phyloP scores from a whole-genome alignment of 2,888 invertebrate species.

The Brachyptera risi region DNA sequence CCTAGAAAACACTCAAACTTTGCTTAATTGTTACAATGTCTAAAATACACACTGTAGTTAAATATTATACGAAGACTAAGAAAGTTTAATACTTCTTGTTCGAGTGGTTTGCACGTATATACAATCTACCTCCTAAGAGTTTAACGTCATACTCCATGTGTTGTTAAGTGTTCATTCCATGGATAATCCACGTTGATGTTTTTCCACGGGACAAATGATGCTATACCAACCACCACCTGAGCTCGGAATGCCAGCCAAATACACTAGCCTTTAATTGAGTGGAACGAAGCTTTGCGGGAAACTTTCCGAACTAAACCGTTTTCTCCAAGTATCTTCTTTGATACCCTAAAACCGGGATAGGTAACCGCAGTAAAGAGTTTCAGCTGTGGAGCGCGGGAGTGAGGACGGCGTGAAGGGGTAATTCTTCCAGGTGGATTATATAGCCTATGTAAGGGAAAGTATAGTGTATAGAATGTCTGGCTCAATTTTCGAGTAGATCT shows the following conservation, averaged over 20 bases:
- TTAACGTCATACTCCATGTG: slow-evolving; percentile 10
- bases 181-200: slow-evolving; percentile 7
- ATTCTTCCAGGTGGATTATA: too few relatives aligned
- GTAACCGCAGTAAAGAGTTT: too few relatives aligned
- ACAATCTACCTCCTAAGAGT: not conserved
- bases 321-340: slow-evolving; percentile 4
- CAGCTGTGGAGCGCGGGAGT: too few relatives aligned
- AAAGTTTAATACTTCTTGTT: slow-evolving; percentile 3
- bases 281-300: slow-evolving; percentile 4
- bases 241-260: not conserved
- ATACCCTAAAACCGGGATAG: not conserved
- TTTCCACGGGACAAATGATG: slow-evolving; percentile 8
- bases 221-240: slow-evolving; percentile 9
- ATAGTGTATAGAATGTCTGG: too few relatives aligned
- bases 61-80: not conserved
- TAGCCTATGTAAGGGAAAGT: too few relatives aligned
- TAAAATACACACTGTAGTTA: too few relatives aligned
- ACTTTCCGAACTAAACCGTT: not conserved
- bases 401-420: too few relatives aligned
- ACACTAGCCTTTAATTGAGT: slow-evolving; percentile 1
- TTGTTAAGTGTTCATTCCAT: slow-evolving; percentile 6
- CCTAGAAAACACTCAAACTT: too few relatives aligned
- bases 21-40: too few relatives aligned
- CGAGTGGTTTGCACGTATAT: not conserved
- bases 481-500: not conserved